Conservation (phyloP, 2,888 invertebrate genomes). For the Parnassius apollo region DNA sequence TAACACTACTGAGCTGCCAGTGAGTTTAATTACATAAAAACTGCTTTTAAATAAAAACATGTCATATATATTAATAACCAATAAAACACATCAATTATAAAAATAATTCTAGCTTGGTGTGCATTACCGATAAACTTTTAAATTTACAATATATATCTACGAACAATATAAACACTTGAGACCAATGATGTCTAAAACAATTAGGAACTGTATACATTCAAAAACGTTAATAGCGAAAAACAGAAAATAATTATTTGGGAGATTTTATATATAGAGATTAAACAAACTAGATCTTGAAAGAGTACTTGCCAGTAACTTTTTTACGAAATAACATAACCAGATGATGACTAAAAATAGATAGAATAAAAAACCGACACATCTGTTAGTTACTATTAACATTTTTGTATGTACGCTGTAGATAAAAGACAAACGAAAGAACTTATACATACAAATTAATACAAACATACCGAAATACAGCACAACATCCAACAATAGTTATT, state of each 20-base stretch:
- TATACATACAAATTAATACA: not conserved
- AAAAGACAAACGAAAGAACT: not conserved
- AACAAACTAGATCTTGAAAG: too few species aligned
- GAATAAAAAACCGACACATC: too few species aligned
- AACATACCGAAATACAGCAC: slow-evolving; percentile 2
- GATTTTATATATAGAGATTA: too few species aligned
- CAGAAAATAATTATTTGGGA: not conserved
- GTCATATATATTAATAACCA: too few species aligned
- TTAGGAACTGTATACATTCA: not conserved
- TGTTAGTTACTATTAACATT: not conserved
- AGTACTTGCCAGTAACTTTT: too few species aligned
- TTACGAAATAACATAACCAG: too few species aligned
- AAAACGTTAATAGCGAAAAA: not conserved
- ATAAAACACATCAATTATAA: too few species aligned
- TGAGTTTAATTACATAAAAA: too few species aligned
- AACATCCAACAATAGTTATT: slow-evolving; percentile 1
- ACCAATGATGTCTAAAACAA: not conserved
- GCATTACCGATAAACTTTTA: not conserved
- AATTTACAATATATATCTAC: not conserved
- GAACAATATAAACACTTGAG: not conserved
- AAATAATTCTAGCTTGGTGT: too few species aligned
- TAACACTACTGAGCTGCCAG: too few species aligned
- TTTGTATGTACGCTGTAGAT: not conserved
- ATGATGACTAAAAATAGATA: too few species aligned
- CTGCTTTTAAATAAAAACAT: too few species aligned